Evolutionary conservation across 2,888 invertebrate genomes (phyloP), one percentile per base, ranked within the genome.

Genomic region (Carabus problematicus): DNA sequence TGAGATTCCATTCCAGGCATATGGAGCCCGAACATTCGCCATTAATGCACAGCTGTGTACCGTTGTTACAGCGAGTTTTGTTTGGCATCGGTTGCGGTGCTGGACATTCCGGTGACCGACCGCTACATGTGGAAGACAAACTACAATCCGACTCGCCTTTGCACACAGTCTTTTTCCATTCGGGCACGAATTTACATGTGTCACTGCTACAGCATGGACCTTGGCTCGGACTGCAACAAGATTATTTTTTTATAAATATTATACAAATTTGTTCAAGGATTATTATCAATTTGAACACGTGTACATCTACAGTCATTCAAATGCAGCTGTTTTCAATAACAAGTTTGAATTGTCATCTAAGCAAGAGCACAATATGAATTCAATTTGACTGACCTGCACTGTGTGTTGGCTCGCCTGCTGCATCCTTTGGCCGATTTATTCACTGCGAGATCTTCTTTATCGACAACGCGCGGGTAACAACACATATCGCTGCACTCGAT

Each of bases 11-110:
- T 77, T 93, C 91, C 71, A 96, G 86, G 81, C 99, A 99, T 77
- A 98, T 97, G 0, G 97, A 97, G 55, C 96, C 97, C 55, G 91
- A 89, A 82, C 98, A 99, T 74, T 96, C 95, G 72, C 98, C 98
- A 56, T 86, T 88, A 73, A 94, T 90, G 80, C 95, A 95, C 66
- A 95, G 85, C 81, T 94, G 90, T 0, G 91, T 91, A 81, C 94
- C 95, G 79, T 97, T 94, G 80, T 98, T 98, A 81, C 98, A 99
- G 77, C 94, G 89, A n/a, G 97, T 96, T 79, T 93, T 93, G 80
- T 98, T 91, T 52, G 91, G 88, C 77, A 94, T 89, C 41, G 94
- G 90, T 41, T 85, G 82, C 0, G 98, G 93, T 56, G 84, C 81
- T 1, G 98, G 99, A 81, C 99, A 99, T 77, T 91, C 91, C 8